Conservation (phyloP, 1,140 invertebrate genomes). For the Lamellibrachia luymesi region DNA sequence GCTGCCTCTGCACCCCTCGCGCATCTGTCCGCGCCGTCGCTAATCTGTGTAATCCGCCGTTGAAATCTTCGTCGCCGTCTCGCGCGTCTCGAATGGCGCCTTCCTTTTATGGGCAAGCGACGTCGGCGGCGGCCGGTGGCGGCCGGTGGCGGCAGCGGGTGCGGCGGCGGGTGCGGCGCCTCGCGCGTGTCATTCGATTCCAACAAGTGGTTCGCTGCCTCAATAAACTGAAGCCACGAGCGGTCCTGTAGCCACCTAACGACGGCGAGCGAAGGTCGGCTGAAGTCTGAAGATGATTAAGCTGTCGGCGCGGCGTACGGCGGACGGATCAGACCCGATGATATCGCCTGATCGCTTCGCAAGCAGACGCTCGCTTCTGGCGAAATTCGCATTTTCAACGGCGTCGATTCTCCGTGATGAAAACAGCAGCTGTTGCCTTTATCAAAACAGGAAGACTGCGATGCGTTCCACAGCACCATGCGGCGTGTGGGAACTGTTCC, state of each 20-base stretch:
- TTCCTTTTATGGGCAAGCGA: background rate
- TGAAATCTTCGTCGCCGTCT: background rate
- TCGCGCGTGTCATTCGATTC: background rate
- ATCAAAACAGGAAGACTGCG: background rate
- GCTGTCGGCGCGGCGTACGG: background rate
- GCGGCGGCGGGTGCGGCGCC: too few species aligned
- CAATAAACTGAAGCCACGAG: background rate
- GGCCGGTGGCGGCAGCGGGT: background rate
- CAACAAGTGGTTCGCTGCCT: background rate
- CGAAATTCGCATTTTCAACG: background rate
- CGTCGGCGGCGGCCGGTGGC: background rate
- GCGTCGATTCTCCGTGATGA: background rate
- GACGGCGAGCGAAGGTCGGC: too few species aligned
- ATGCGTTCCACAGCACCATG: background rate
- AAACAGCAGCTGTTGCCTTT: background rate
- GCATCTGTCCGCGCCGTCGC: background rate
- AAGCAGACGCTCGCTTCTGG: background rate
- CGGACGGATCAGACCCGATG: background rate
- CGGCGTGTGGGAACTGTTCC: background rate
- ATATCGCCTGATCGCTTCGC: background rate
- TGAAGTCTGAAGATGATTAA: background rate
- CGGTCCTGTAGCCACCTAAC: background rate
- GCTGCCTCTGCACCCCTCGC: background rate
- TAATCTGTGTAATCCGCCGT: background rate
- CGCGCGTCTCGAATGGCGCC: background rate